Evolutionary conservation across 2,797 vertebrate species (phyloP).

Genomic region (Pagetopsis macropterus): DNA sequence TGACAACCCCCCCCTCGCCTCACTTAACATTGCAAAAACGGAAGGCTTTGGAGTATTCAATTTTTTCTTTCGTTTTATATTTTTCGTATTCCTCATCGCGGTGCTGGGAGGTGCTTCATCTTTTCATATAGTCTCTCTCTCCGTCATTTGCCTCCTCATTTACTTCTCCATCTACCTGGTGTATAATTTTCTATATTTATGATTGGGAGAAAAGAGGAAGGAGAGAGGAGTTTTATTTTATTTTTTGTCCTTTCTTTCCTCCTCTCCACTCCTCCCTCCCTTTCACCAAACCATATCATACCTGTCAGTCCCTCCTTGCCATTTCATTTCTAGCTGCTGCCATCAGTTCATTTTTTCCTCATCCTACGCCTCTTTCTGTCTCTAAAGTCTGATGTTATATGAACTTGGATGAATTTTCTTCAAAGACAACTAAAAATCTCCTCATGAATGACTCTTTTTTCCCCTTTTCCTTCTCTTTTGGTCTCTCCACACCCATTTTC

Average conservation of each 20-base stretch:
- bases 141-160: slow-evolving; percentile 86
- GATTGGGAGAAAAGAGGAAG: slow-evolving; percentile 75
- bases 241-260: slow-evolving; percentile 57
- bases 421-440: slow-evolving; percentile 74
- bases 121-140: slow-evolving; percentile 86
- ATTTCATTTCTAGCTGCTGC: slow-evolving; percentile 58
- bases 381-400: slow-evolving; percentile 75
- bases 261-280: slow-evolving; percentile 53
- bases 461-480: slow-evolving; percentile 77
- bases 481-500: slow-evolving; percentile 81
- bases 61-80: slow-evolving; percentile 89
- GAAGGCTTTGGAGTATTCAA: slow-evolving; percentile 89
- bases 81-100: slow-evolving; percentile 88
- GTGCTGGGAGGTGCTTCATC: slow-evolving; percentile 88
- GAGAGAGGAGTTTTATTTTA: slow-evolving; percentile 67
- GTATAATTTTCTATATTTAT: slow-evolving; percentile 86
- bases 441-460: slow-evolving; percentile 77
- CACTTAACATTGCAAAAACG: slow-evolving; percentile 83
- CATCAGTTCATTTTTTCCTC: slow-evolving; percentile 47
- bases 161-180: slow-evolving; percentile 87
- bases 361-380: slow-evolving; percentile 66
- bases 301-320: slow-evolving; percentile 59
- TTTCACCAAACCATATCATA: slow-evolving; percentile 58
- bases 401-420: slow-evolving; percentile 83
- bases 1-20: slow-evolving; percentile 69